Percentiles rank a stretch among this genome's conserved stretches.
Evolutionary conservation across 2,888 invertebrate genomes (phyloP).

Genomic region (Nomada hirtipes): DNA sequence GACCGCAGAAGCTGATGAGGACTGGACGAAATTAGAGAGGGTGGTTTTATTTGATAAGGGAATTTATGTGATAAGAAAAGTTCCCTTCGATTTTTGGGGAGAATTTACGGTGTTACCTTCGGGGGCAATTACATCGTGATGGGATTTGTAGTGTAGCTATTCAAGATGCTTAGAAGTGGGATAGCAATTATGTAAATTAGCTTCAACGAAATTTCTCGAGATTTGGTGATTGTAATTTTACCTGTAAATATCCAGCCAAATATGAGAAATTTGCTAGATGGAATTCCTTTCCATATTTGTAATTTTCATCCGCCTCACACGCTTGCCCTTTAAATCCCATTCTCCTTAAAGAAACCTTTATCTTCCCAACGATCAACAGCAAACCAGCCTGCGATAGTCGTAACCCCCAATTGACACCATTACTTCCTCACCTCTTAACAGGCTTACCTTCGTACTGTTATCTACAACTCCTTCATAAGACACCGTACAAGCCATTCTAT

Average conservation of each 20-base stretch:
- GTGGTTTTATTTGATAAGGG: not conserved
- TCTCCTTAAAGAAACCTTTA: not conserved
- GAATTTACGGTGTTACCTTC: not conserved
- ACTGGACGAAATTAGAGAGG: not conserved
- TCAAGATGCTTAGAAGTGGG: too few relatives aligned
- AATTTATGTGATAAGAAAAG: not conserved
- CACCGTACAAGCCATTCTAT: slow-evolving; percentile 5
- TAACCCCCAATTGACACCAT: slow-evolving; percentile 34
- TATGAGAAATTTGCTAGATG: too few relatives aligned
- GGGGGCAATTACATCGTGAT: too few relatives aligned
- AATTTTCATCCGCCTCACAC: not conserved
- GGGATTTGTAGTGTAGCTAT: too few relatives aligned
- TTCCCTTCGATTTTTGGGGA: not conserved
- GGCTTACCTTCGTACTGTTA: slow-evolving; percentile 18
- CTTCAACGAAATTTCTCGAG: too few relatives aligned
- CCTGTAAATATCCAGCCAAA: too few relatives aligned
- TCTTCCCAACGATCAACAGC: not conserved
- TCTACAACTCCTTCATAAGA: slow-evolving; percentile 27
- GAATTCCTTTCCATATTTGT: too few relatives aligned
- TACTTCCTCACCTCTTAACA: slow-evolving; percentile 16
- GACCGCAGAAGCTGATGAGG: too few relatives aligned
- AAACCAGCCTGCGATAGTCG: not conserved
- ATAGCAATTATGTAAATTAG: too few relatives aligned
- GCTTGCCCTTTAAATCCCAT: not conserved
- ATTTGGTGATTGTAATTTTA: too few relatives aligned